Evolutionary conservation across 1,140 invertebrate species (phyloP).

Genomic region (Paraescarpia echinospica): DNA sequence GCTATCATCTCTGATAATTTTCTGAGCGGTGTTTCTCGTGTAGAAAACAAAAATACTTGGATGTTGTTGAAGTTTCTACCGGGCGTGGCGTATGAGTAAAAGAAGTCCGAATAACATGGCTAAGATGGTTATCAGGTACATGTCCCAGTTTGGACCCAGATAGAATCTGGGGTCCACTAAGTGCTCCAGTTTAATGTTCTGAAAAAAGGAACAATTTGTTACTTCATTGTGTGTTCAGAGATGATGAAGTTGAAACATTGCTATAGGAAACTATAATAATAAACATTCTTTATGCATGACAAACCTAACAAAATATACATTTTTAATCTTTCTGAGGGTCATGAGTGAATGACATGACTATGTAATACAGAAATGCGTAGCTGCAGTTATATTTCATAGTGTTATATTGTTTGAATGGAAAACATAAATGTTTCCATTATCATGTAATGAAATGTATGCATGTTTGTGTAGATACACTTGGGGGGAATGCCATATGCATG

Average conservation of each 20-base stretch:
- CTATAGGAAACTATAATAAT: neutral
- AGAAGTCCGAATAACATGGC: conserved; percentile 79
- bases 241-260: neutral
- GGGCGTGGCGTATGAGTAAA: conserved; percentile 29
- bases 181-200: conserved; percentile 56
- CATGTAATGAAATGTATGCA: too few relatives aligned
- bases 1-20: neutral
- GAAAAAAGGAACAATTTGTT: neutral
- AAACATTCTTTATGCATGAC: neutral
- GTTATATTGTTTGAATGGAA: too few relatives aligned
- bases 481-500: too few relatives aligned
- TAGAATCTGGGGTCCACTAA: conserved; percentile 67
- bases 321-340: neutral
- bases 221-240: neutral
- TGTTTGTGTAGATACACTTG: too few relatives aligned
- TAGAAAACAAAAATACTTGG: neutral
- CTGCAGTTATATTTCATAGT: too few relatives aligned
- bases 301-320: neutral
- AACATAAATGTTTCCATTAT: too few relatives aligned
- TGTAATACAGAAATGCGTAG: too few relatives aligned
- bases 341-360: too few relatives aligned
- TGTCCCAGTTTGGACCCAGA: conserved; percentile 88
- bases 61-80: neutral
- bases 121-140: conserved; percentile 84
- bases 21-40: neutral